Evolutionary conservation across 2,797 vertebrate genomes (phyloP).

Genomic region (Phoeniculus purpureus): DNA sequence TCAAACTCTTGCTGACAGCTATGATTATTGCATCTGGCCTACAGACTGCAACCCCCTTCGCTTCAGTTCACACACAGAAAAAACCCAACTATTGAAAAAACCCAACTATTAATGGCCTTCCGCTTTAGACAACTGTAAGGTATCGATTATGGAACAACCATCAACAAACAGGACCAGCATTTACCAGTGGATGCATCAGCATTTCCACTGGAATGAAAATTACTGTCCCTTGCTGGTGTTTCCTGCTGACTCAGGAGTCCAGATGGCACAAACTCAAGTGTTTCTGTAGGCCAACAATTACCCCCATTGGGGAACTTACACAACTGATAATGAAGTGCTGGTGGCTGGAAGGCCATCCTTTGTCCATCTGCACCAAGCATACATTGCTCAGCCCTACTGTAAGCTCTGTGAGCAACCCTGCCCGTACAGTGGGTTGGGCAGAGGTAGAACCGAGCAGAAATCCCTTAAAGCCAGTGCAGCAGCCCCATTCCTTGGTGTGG

Average conservation of each 20-base stretch:
- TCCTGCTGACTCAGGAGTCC: not conserved
- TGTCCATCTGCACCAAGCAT: not conserved
- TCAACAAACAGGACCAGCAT: not conserved
- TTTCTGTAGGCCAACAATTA: not conserved
- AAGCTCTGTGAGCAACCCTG: rapidly evolving
- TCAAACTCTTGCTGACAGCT: not conserved
- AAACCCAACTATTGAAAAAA: not conserved
- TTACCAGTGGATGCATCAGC: not conserved
- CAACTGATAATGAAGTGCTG: not conserved
- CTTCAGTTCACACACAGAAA: not conserved
- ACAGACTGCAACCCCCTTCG: not conserved
- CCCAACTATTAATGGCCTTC: not conserved
- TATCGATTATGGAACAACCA: not conserved
- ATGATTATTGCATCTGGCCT: not conserved
- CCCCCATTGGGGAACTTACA: not conserved
- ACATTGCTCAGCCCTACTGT: not conserved
- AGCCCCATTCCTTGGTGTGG: not conserved
- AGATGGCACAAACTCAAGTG: not conserved
- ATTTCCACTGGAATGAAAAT: not conserved
- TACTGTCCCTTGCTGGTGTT: not conserved
- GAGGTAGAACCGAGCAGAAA: not conserved
- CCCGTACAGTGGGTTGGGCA: rapidly evolving
- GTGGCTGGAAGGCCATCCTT: not conserved
- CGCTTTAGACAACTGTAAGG: not conserved
- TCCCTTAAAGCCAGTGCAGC: not conserved